Evolutionary conservation across 2,888 invertebrate species (phyloP).

Genomic region (Andrena bucephala): DNA sequence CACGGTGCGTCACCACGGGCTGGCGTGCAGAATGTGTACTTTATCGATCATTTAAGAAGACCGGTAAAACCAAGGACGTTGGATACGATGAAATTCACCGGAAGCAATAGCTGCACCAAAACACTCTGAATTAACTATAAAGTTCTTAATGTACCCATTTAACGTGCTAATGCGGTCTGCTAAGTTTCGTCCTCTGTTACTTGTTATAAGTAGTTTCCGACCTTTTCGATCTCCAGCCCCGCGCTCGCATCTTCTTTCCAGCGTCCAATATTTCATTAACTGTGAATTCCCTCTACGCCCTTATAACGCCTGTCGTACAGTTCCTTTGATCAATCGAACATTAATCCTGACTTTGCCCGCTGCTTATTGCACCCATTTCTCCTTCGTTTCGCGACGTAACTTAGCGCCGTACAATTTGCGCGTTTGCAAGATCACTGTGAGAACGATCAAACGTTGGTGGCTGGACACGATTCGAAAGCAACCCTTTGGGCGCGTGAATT

Average conservation of each 20-base stretch:
- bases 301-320: conserved; percentile 3
- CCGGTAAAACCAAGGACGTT: background rate
- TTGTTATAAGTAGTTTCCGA: conserved; percentile 47
- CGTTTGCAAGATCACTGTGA: background rate
- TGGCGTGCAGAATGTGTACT: background rate
- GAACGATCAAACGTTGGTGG: background rate
- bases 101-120: conserved; percentile 43
- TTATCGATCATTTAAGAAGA: conserved; percentile 50
- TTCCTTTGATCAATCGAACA: background rate
- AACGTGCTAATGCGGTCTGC: conserved; percentile 56
- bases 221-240: conserved; percentile 29
- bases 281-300: conserved; percentile 1
- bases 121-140: conserved; percentile 58
- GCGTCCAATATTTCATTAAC: conserved; percentile 36
- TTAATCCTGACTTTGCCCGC: conserved; percentile 19
- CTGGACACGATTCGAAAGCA: conserved; percentile 26
- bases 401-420: background rate
- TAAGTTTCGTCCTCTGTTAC: conserved; percentile 47
- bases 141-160: conserved; percentile 64
- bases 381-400: background rate
- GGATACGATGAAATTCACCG: conserved; percentile 55
- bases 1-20: background rate
- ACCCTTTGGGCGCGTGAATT: conserved; percentile 13
- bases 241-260: conserved; percentile 3
- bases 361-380: background rate